These are phyloP conservation scores for Nannoperca obscura DNA, from an alignment of 2,797 vertebrate species.

Conservation along the genomic window DNA sequence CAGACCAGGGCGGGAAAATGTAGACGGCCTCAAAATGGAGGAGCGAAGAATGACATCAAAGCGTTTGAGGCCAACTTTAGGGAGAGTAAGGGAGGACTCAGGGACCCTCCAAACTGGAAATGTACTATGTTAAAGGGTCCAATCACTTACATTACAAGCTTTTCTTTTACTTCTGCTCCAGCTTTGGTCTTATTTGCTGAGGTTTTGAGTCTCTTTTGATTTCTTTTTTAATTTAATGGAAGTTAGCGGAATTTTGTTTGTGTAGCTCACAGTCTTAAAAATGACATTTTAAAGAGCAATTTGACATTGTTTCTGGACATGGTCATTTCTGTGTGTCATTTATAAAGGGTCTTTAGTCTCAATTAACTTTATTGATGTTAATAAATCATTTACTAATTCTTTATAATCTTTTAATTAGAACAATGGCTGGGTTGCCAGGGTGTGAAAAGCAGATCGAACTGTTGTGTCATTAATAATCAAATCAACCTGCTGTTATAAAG, in stretches of 20 bases:
- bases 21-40: constrained; percentile 75
- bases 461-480: too few species aligned
- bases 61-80: constrained; percentile 36
- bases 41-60: constrained; percentile 52
- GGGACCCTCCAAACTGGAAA: constrained; percentile 24
- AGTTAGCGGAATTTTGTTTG: not conserved
- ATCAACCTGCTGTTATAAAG: not conserved
- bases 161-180: not conserved
- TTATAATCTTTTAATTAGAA: not conserved
- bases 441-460: not conserved
- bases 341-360: too few species aligned
- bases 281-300: not conserved
- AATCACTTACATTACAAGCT: not conserved
- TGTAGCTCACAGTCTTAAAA: not conserved
- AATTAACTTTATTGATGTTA: not conserved
- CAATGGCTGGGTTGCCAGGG: not conserved
- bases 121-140: not conserved
- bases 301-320: too few species aligned
- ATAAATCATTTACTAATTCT: not conserved
- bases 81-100: constrained; percentile 8
- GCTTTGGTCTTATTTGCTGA: not conserved
- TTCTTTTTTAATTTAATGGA: not conserved
- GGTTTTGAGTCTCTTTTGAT: not conserved
- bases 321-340: too few species aligned
- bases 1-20: constrained; percentile 67